Evolutionary conservation across 1,140 invertebrate genomes (phyloP).

Genomic region (Drosophila lowei): DNA sequence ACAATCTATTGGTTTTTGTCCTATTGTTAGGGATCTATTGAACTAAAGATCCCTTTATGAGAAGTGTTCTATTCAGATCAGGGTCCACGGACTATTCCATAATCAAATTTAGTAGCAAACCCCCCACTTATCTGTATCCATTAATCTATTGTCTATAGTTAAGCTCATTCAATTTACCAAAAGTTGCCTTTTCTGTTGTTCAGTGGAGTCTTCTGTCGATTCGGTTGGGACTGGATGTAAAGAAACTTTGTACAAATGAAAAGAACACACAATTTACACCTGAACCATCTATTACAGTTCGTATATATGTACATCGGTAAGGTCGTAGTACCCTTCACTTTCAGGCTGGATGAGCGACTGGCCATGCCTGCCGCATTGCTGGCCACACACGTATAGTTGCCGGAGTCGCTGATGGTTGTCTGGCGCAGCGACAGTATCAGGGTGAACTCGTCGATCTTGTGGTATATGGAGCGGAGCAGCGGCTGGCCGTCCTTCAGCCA

Average conservation of each 20-base stretch:
- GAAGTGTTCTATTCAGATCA: too few species aligned
- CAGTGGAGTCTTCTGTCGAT: too few species aligned
- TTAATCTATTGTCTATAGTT: too few species aligned
- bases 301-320: neutral
- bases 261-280: neutral
- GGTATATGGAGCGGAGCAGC: slow-evolving; percentile 67
- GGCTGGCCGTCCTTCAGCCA: slow-evolving; percentile 85
- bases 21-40: too few species aligned
- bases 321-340: slow-evolving; percentile 84
- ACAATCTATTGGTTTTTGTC: too few species aligned
- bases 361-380: slow-evolving; percentile 87
- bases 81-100: too few species aligned
- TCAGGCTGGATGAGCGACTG: slow-evolving; percentile 84
- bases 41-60: too few species aligned
- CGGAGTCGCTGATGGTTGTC: slow-evolving; percentile 86
- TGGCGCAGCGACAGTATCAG: slow-evolving; percentile 90
- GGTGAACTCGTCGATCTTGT: slow-evolving; percentile 85
- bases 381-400: slow-evolving; percentile 88
- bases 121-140: too few species aligned
- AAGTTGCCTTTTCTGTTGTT: too few species aligned
- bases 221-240: neutral
- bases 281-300: too few species aligned
- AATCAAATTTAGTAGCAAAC: too few species aligned
- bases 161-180: too few species aligned
- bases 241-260: slow-evolving; percentile 26